Evolutionary conservation across 2,797 vertebrate species (phyloP).

Genomic region (Anabacerthia variegaticeps): DNA sequence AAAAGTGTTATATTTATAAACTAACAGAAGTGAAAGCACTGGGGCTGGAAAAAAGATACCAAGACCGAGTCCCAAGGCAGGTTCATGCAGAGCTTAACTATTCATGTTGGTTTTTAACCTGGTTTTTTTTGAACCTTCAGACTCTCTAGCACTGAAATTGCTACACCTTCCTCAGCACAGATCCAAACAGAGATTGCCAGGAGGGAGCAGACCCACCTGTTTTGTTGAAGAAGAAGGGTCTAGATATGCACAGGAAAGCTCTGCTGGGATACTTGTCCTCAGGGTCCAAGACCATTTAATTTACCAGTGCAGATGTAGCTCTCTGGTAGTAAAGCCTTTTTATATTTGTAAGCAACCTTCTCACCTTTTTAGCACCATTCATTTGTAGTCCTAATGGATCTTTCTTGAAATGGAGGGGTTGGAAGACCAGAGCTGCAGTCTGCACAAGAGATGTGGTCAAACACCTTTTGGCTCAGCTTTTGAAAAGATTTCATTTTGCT

Average conservation of each 20-base stretch:
- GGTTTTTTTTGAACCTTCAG: neutral
- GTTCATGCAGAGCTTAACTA: neutral
- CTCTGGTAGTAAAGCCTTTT: neutral
- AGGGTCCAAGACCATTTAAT: neutral
- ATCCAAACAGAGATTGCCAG: neutral
- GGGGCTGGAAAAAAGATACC: neutral
- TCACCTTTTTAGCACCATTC: neutral
- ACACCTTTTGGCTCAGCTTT: neutral
- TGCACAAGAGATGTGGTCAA: neutral
- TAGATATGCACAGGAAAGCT: neutral
- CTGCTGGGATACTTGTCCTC: neutral
- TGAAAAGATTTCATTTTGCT: neutral
- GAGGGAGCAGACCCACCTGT: neutral
- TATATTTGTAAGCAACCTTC: neutral
- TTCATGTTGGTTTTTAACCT: neutral
- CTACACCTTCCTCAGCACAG: neutral
- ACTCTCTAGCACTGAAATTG: neutral
- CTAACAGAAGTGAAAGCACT: neutral
- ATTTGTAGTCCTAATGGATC: neutral
- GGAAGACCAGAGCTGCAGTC: neutral
- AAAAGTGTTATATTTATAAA: conserved; percentile 28
- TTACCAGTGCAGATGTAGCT: neutral
- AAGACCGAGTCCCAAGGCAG: neutral
- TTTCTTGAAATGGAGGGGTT: neutral
- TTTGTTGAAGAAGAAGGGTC: neutral